These are phyloP conservation scores for Falco cherrug DNA, from an alignment of 2,797 vertebrate species.

Conservation along the genomic window DNA sequence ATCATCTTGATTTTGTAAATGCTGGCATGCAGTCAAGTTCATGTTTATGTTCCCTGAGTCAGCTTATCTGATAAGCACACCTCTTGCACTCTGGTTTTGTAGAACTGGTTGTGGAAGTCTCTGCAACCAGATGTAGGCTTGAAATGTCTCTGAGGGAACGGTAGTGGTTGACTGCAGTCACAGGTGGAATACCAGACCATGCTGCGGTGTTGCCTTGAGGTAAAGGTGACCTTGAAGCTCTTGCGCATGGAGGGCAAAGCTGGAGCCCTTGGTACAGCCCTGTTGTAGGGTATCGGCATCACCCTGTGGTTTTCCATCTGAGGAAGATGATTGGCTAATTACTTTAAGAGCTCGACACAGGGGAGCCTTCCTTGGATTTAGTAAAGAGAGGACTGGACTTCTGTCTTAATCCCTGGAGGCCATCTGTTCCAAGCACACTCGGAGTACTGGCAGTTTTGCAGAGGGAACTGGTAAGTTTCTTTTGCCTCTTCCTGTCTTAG, in stretches of 20 bases:
- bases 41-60: background rate
- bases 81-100: background rate
- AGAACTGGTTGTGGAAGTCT: background rate
- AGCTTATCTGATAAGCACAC: background rate
- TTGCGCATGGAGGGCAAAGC: background rate
- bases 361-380: background rate
- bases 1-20: background rate
- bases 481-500: background rate
- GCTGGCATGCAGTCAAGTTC: background rate
- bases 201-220: background rate
- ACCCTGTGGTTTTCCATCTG: background rate
- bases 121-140: background rate
- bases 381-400: background rate
- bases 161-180: background rate
- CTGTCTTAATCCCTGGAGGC: background rate
- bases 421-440: background rate
- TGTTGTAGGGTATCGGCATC: background rate
- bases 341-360: background rate
- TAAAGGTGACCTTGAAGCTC: background rate
- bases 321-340: background rate
- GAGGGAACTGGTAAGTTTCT: background rate
- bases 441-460: background rate
- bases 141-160: background rate
- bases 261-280: background rate
- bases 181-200: background rate